Percentiles rank a stretch among this genome's conserved stretches.
phyloP scores from a whole-genome alignment of 2,888 invertebrate species.

The Temnothorax unifasciatus region DNA sequence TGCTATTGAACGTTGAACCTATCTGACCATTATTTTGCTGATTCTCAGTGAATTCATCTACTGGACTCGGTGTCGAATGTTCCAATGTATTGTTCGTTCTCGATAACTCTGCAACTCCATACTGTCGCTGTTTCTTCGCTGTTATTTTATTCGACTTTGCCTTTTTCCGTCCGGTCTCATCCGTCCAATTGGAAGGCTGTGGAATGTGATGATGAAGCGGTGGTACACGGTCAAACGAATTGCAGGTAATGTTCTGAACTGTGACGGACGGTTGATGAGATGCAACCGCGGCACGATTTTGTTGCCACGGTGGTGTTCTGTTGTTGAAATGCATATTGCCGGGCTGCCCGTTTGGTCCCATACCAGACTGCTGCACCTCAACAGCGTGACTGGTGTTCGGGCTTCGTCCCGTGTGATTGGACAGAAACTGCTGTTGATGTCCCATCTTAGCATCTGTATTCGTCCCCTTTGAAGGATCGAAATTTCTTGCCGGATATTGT shows the following conservation, averaged over 20 bases:
- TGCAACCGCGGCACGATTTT: constrained; percentile 83
- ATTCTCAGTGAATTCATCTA: constrained; percentile 82
- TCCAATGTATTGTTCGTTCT: constrained; percentile 76
- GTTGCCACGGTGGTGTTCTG: constrained; percentile 89
- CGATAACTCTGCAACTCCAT: constrained; percentile 71
- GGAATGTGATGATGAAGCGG: constrained; percentile 91
- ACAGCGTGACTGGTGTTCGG: constrained; percentile 79
- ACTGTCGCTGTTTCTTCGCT: constrained; percentile 83
- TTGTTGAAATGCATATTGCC: constrained; percentile 81
- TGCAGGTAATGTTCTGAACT: constrained; percentile 86
- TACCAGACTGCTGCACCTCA: constrained; percentile 77
- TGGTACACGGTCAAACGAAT: constrained; percentile 90
- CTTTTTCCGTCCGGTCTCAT: constrained; percentile 89
- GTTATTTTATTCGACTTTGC: constrained; percentile 87
- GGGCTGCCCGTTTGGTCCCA: constrained; percentile 79
- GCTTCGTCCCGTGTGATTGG: constrained; percentile 81
- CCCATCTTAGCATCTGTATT: constrained; percentile 74
- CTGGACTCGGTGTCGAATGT: constrained; percentile 77
- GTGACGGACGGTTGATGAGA: constrained; percentile 73
- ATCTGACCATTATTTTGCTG: constrained; percentile 77
- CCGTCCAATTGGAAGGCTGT: constrained; percentile 87
- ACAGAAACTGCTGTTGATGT: constrained; percentile 78
- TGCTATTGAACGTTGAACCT: constrained; percentile 79
- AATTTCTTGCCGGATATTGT: constrained; percentile 82
- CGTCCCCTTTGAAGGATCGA: constrained; percentile 84